Evolutionary conservation across 2,888 invertebrate genomes (phyloP).

Genomic region (Busseola fusca): DNA sequence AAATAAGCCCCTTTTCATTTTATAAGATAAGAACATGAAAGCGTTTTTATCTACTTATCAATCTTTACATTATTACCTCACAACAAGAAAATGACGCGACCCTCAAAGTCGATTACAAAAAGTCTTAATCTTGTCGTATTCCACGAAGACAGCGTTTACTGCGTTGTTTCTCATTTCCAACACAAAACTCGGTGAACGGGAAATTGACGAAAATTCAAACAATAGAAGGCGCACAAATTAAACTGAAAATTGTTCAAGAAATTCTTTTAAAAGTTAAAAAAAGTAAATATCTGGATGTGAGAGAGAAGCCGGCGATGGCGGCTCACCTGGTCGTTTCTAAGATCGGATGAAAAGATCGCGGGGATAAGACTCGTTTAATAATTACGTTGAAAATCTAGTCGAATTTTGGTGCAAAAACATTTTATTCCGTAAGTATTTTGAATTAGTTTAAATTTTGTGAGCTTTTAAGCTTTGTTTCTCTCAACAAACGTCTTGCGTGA

Average conservation of each 20-base stretch:
- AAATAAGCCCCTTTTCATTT: slow-evolving; percentile 21
- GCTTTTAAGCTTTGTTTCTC: background rate
- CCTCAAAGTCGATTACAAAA: slow-evolving; percentile 42
- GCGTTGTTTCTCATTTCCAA: slow-evolving; percentile 34
- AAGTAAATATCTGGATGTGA: slow-evolving; percentile 42
- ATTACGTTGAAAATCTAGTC: slow-evolving; percentile 16
- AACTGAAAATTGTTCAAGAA: slow-evolving; percentile 38
- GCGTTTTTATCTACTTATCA: slow-evolving; percentile 27
- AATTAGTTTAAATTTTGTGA: background rate
- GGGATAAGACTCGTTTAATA: slow-evolving; percentile 24
- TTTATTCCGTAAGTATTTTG: background rate
- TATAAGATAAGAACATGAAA: slow-evolving; percentile 26
- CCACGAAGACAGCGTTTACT: slow-evolving; percentile 30
- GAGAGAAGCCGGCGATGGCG: background rate
- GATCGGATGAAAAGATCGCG: slow-evolving; percentile 19
- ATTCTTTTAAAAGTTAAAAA: slow-evolving; percentile 43
- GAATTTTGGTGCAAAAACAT: background rate
- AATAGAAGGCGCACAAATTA: slow-evolving; percentile 44
- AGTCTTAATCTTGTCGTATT: slow-evolving; percentile 36
- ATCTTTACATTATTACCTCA: slow-evolving; percentile 34
- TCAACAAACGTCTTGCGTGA: background rate
- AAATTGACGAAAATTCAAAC: slow-evolving; percentile 52
- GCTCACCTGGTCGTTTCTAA: slow-evolving; percentile 21
- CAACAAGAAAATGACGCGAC: slow-evolving; percentile 4
- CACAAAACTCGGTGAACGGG: slow-evolving; percentile 25